Percentiles rank a stretch among this genome's conserved stretches.
Conservation (phyloP, 2,113 vertebrate genomes). For the Notechis scutatus region DNA sequence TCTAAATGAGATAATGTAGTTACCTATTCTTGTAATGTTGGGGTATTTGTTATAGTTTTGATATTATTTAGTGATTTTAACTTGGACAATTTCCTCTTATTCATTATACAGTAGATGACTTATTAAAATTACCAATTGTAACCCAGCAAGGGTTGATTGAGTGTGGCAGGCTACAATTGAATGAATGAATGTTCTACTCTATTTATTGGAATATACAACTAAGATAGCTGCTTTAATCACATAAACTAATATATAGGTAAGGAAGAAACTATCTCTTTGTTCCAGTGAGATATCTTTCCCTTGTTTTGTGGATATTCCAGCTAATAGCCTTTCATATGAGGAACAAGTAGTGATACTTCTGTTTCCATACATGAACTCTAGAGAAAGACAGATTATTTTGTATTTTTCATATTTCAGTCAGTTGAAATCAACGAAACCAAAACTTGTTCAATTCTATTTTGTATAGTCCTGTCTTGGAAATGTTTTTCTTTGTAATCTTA, state of each 20-base stretch:
- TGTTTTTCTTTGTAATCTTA: neutral
- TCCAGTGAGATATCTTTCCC: too few relatives aligned
- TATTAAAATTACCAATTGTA: neutral
- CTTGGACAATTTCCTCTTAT: neutral
- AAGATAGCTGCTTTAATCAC: neutral
- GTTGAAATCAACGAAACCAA: neutral
- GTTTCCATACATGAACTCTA: neutral
- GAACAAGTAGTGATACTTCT: neutral
- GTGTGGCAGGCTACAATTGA: neutral
- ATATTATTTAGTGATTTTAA: neutral
- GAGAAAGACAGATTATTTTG: neutral
- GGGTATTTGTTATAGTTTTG: neutral
- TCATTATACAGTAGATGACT: neutral
- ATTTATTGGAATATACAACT: neutral
- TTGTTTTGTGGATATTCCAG: neutral
- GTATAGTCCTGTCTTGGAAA: neutral
- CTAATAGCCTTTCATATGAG: neutral
- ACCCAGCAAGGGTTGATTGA: neutral
- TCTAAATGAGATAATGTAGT: neutral
- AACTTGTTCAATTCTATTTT: neutral
- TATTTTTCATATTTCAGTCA: neutral
- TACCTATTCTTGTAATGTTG: neutral
- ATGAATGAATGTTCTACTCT: neutral
- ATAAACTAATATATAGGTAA: neutral
- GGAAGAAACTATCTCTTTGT: neutral